Evolutionary conservation across 2,113 vertebrate species (phyloP).

Genomic region (Plectropomus leopardus): DNA sequence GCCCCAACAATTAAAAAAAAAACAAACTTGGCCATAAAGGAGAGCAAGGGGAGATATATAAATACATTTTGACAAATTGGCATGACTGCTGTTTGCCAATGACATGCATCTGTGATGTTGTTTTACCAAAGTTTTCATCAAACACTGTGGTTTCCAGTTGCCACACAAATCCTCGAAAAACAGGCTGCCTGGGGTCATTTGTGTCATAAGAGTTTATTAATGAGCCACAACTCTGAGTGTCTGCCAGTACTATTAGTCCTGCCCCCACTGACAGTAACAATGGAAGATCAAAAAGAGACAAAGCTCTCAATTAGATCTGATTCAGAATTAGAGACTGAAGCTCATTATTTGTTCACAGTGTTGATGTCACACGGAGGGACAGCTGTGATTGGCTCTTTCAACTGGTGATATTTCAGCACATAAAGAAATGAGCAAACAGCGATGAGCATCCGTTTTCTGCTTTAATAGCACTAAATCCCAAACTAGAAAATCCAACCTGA

Average conservation of each 20-base stretch:
- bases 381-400: background rate
- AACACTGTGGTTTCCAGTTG: background rate
- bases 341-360: constrained; percentile 2
- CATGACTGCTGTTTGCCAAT: background rate
- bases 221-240: constrained; percentile 5
- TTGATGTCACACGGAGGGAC: constrained; percentile 1
- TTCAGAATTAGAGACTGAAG: background rate
- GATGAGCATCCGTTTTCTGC: background rate
- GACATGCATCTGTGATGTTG: background rate
- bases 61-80: constrained; percentile 9
- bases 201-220: constrained; percentile 26
- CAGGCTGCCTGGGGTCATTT: constrained; percentile 10
- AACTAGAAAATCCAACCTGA: background rate
- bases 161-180: background rate
- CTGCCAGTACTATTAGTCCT: constrained; percentile 12
- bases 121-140: constrained; percentile 3
- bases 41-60: background rate
- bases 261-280: constrained; percentile 5
- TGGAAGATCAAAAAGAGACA: constrained; percentile 20
- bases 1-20: constrained; percentile 6
- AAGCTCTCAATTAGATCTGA: constrained; percentile 8
- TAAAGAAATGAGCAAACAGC: background rate
- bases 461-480: background rate
- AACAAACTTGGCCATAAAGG: background rate
- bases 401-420: background rate